Conservation (phyloP, 2,888 invertebrate genomes). For the Macropis europaea region DNA sequence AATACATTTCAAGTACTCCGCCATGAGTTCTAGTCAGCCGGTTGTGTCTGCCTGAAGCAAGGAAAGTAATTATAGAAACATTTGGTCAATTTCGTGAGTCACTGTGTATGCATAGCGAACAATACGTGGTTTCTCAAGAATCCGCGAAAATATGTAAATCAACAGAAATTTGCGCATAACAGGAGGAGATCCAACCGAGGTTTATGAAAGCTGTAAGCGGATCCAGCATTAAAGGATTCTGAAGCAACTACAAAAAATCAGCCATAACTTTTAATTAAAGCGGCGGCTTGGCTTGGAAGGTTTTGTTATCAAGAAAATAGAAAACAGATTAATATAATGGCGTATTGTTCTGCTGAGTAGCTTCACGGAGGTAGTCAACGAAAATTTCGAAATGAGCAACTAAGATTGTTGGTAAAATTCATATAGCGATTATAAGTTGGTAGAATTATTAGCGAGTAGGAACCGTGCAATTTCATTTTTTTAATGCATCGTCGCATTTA, state of each 20-base stretch:
- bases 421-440: conserved; percentile 1
- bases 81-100: too few relatives aligned
- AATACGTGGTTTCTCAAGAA: too few relatives aligned
- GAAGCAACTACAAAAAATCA: neutral
- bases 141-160: too few relatives aligned
- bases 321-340: conserved; percentile 8
- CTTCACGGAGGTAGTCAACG: neutral
- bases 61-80: too few relatives aligned
- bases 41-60: too few relatives aligned
- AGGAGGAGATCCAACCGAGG: too few relatives aligned
- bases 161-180: too few relatives aligned
- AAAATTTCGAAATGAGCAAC: neutral
- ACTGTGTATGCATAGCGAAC: too few relatives aligned
- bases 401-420: neutral
- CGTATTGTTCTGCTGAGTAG: conserved; percentile 10
- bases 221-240: neutral
- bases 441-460: neutral
- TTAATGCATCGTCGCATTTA: too few relatives aligned
- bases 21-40: too few relatives aligned
- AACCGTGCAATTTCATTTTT: neutral
- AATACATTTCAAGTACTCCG: too few relatives aligned
- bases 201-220: neutral
- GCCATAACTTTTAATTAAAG: conserved; percentile 19
- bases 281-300: neutral
- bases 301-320: neutral